Conservation (phyloP, 2,888 invertebrate species). For the Lithosia quadra region DNA sequence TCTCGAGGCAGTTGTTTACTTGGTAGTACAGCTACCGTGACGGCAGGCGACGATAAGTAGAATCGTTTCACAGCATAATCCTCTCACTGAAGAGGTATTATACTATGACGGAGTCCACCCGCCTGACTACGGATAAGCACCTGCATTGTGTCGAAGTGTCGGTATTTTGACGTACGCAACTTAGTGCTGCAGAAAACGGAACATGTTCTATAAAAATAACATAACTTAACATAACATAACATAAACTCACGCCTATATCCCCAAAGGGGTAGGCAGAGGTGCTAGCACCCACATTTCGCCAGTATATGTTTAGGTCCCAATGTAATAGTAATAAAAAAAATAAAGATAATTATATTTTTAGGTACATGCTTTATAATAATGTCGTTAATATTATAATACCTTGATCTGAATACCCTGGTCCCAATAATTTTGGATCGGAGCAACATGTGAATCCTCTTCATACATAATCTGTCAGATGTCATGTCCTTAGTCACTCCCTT, state of each 20-base stretch:
- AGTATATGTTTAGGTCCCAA: too few species aligned
- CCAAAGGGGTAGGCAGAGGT: too few species aligned
- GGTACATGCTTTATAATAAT: neutral
- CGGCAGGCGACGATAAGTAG: constrained; percentile 63
- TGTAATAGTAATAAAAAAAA: too few species aligned
- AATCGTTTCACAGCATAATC: constrained; percentile 68
- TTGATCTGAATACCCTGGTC: neutral
- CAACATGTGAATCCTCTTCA: neutral
- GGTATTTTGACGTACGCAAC: constrained; percentile 52
- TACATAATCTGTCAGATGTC: neutral
- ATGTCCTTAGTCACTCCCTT: too few species aligned
- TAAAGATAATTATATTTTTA: too few species aligned
- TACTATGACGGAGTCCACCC: constrained; percentile 60
- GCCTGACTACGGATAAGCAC: constrained; percentile 62
- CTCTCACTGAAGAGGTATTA: constrained; percentile 72
- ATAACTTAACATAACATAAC: too few species aligned
- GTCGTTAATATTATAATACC: too few species aligned
- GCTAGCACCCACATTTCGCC: too few species aligned
- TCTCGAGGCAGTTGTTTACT: constrained; percentile 48
- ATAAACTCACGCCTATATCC: too few species aligned
- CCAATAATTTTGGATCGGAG: neutral
- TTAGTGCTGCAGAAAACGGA: constrained; percentile 27
- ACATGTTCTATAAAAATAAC: constrained; percentile 21
- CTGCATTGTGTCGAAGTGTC: constrained; percentile 63
- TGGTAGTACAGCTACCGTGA: constrained; percentile 48